Percentiles rank a stretch among this genome's conserved stretches.
Conservation (phyloP, 2,113 vertebrate genomes). For the Dermatemys mawii region DNA sequence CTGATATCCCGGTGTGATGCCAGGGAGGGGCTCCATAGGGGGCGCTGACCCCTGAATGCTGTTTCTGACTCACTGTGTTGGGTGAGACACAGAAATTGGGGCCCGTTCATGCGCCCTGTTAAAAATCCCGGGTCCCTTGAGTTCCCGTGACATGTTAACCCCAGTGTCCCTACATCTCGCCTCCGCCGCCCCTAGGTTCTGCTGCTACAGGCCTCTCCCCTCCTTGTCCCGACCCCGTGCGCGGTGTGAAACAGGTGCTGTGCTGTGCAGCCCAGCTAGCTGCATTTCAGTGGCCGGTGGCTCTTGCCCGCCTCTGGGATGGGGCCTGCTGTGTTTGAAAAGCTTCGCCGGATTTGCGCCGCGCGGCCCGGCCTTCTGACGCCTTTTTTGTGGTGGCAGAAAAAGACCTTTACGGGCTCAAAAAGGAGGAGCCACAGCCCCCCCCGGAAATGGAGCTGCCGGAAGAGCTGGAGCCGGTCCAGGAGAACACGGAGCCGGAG, state of each 20-base stretch:
- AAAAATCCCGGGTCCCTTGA: neutral
- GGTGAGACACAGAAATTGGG: neutral
- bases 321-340: neutral
- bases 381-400: conserved; percentile 31
- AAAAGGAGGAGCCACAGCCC: conserved; percentile 52
- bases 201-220: neutral
- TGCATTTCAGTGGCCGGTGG: neutral
- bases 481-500: neutral
- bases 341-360: neutral
- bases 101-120: neutral
- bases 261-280: neutral
- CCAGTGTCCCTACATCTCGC: neutral
- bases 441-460: conserved; percentile 21
- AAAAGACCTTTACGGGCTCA: conserved; percentile 63
- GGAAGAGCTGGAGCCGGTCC: neutral
- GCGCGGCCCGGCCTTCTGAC: neutral
- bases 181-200: neutral
- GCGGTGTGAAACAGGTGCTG: neutral
- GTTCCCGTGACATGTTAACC: neutral
- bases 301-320: neutral
- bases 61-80: neutral
- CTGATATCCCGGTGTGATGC: too few relatives aligned
- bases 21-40: too few relatives aligned
- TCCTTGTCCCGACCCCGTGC: neutral
- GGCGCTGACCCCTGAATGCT: neutral